These are phyloP conservation scores for Trichonephila clavipes DNA, from an alignment of 1,140 invertebrate species.

Conservation along the genomic window DNA sequence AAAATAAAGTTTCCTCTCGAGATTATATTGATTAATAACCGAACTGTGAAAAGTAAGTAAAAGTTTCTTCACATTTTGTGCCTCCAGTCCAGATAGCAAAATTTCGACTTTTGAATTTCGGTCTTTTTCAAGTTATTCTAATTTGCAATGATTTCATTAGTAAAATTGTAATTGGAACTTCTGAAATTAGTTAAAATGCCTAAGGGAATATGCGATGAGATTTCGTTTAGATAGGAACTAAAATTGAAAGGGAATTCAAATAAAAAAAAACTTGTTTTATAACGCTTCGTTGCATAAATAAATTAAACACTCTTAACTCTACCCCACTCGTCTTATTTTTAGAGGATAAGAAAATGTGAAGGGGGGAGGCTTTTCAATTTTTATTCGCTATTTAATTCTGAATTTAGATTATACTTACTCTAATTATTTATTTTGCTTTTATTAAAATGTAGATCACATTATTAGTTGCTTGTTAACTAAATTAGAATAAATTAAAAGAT, in stretches of 20 bases:
- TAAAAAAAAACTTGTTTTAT: background rate
- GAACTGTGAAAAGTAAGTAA: background rate
- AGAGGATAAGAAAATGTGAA: background rate
- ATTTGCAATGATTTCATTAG: conserved; percentile 26
- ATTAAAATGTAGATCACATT: background rate
- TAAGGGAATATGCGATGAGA: background rate
- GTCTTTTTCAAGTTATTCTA: background rate
- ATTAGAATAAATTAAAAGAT: background rate
- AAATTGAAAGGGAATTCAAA: background rate
- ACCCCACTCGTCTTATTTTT: background rate
- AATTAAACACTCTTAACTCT: background rate
- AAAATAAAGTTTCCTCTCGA: background rate
- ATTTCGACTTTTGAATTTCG: background rate
- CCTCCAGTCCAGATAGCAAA: background rate
- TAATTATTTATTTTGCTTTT: background rate
- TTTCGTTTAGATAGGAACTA: background rate
- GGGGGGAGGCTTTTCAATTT: background rate
- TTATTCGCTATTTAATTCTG: too few relatives aligned
- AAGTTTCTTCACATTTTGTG: background rate
- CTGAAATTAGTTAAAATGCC: conserved; percentile 27
- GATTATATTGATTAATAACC: background rate
- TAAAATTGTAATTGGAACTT: background rate
- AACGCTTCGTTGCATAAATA: background rate
- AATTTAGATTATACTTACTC: too few relatives aligned
- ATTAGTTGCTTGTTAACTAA: background rate